These are phyloP conservation scores for Notodonta dromedarius DNA, from an alignment of 2,888 invertebrate species.

Conservation along the genomic window DNA sequence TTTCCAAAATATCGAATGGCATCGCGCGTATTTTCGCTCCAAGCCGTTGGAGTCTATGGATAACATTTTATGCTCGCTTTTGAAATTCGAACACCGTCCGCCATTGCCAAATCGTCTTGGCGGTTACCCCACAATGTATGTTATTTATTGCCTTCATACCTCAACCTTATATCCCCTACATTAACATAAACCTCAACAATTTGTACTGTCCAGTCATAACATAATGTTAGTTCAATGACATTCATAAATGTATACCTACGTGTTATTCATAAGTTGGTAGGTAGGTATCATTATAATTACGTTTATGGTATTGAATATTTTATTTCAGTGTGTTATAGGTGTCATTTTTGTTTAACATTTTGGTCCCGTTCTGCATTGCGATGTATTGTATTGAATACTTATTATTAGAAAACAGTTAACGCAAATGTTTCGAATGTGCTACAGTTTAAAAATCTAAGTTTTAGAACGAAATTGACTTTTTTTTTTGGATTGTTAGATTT, in stretches of 20 bases:
- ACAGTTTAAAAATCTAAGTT: background rate
- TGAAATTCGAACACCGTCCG: background rate
- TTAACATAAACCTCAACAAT: constrained; percentile 11
- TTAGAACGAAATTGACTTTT: too few relatives aligned
- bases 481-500: too few relatives aligned
- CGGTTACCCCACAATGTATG: constrained; percentile 9
- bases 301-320: background rate
- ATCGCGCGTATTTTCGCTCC: too few relatives aligned
- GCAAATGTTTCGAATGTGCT: background rate
- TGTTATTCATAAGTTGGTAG: constrained; percentile 22
- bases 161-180: constrained; percentile 3
- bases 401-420: background rate
- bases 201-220: constrained; percentile 18
- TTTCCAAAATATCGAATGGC: too few relatives aligned
- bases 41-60: too few relatives aligned
- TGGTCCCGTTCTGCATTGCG: background rate
- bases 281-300: background rate
- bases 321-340: background rate
- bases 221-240: constrained; percentile 26
- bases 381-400: background rate
- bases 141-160: constrained; percentile 16
- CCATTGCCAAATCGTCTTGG: constrained; percentile 2
- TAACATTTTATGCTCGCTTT: background rate
- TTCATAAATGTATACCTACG: constrained; percentile 11
- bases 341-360: background rate